Base-by-base conservation (phyloP, 2,113 vertebrate genomes). In the Sinocyclocheilus grahami region DNA sequence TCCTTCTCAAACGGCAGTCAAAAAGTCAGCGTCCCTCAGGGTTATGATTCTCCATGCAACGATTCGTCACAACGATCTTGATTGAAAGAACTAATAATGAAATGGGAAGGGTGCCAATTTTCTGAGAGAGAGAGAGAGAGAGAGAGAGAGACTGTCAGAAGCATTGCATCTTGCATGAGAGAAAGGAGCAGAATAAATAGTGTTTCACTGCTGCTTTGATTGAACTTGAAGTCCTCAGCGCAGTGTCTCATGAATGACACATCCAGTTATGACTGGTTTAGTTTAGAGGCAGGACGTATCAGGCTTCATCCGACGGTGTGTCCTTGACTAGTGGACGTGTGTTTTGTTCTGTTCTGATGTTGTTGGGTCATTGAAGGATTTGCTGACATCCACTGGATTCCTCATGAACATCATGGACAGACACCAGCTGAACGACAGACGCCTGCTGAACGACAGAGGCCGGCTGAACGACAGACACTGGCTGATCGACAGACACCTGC, bases 41-140 rank as follows among this genome's bases (percentile, higher is more conserved):
- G 78, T 22, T 30, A 14, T 12, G 55, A 87, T 55, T 69, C 76
- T 77, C 62, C 80, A 76, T 83, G 60, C 71, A 63, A 30, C 20
- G 27, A 48, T 82, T 82, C 55, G 42, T 76, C 77, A 58, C 79
- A 11, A 81, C 16, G 58, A 71, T 63, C 3, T 37, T 83, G 80
- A 75, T 78, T 78, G 82, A 65, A 65, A 83, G 20, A 30, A 74
- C 46, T 4, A n/a, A 65, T 72, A 83, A 87, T 63, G 58, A 20
- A 83, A 63, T 10, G 10, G 72, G 65, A 37, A 63, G 76, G 74
- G 24, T 51, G 24, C 62, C 55, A 77, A n/a, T 27, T 74, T 74
- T 5, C 37, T n/a, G 37, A 74, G 71, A 74, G 71, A 22, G 42
- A 46, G 39, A 42, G 39, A 22, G 42, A 46, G 39, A 42, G 39